A percentile compares a stretch with the other conserved stretches of the same genome.
phyloP scores from a whole-genome alignment of 2,888 invertebrate species.

The Monochamus alternatus region DNA sequence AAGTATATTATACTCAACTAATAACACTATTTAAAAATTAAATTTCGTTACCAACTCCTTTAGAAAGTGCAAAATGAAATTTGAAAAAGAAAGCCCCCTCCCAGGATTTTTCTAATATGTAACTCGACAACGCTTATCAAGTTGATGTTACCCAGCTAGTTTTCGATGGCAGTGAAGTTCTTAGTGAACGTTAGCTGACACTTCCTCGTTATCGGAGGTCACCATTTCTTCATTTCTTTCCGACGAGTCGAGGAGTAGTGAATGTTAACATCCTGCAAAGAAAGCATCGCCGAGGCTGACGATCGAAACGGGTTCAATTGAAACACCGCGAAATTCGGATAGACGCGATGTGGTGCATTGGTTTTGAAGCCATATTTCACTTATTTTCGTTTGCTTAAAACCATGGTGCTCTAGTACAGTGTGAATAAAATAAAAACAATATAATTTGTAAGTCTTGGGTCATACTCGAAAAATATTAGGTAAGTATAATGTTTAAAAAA shows the following conservation, averaged over 20 bases:
- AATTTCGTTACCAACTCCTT: no score
- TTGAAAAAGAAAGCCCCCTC: no score
- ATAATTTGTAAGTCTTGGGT: background rate
- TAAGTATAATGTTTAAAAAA: background rate
- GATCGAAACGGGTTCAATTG: constrained; percentile 2
- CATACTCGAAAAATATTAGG: constrained; percentile 9
- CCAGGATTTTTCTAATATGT: no score
- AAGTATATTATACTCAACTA: no score
- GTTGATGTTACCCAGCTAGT: constrained; percentile 24
- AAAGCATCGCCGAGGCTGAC: constrained; percentile 30
- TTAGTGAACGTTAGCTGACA: constrained; percentile 42
- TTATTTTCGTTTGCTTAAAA: background rate
- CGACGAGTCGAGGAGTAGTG: constrained; percentile 31
- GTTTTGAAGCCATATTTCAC: background rate
- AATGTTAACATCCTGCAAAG: constrained; percentile 27
- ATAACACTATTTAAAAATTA: no score
- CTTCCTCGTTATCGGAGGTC: constrained; percentile 39
- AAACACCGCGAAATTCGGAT: constrained; percentile 14
- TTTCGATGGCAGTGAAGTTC: constrained; percentile 38
- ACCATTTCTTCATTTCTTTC: constrained; percentile 40
- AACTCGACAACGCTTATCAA: constrained; percentile 24
- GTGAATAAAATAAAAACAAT: background rate
- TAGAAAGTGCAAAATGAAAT: no score
- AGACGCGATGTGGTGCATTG: constrained; percentile 28
- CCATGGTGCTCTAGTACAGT: constrained; percentile 20